Percentiles rank a stretch among this genome's conserved stretches.
phyloP scores from a whole-genome alignment of 2,113 vertebrate genomes.

The Tauraco erythrolophus region DNA sequence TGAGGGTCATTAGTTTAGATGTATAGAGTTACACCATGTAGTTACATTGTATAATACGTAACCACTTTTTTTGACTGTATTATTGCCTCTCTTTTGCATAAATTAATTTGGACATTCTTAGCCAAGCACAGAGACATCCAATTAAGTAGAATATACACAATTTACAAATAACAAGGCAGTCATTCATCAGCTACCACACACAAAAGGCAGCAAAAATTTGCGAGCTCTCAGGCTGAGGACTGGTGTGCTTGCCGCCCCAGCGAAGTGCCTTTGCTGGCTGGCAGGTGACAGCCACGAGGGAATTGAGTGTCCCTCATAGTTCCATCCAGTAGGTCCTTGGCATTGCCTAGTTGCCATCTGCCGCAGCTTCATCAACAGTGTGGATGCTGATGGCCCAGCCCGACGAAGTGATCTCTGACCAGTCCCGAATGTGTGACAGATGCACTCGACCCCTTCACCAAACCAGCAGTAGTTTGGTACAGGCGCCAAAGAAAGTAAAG shows the following conservation, averaged over 20 bases:
- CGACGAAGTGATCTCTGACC: background rate
- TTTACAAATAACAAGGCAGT: background rate
- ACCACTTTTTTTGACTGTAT: background rate
- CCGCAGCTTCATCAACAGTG: background rate
- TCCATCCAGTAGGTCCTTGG: background rate
- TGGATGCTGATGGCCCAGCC: background rate
- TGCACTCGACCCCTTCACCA: no score
- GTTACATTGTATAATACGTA: background rate
- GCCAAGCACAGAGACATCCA: background rate
- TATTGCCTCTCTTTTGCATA: background rate
- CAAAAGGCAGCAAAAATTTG: background rate
- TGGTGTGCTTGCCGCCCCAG: background rate
- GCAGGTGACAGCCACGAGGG: background rate
- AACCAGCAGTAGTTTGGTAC: no score
- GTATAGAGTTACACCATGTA: background rate
- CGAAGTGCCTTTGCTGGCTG: background rate
- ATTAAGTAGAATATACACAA: background rate
- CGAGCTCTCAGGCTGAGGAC: background rate
- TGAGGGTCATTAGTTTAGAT: background rate
- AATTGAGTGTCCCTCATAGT: accelerated
- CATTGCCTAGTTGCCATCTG: background rate
- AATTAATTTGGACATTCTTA: background rate
- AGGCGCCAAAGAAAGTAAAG: no score
- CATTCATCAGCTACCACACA: background rate
- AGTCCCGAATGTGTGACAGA: background rate